Evolutionary conservation across 2,888 invertebrate genomes (phyloP), one percentile per base, ranked within the genome.

Genomic region (Sycophila texana): DNA sequence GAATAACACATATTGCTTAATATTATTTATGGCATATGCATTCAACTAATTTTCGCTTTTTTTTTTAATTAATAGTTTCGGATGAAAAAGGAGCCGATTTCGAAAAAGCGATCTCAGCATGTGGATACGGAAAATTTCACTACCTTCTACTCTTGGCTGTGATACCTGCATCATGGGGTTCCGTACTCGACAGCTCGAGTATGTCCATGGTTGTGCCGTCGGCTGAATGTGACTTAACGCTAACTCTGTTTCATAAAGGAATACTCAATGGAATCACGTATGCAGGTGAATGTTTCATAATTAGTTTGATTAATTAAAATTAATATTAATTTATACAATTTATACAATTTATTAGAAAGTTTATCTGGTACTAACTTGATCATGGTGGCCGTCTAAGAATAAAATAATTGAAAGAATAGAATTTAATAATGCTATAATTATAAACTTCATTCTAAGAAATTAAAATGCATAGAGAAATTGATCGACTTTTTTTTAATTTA

Each of bases 121-220:
- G 95, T 0, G 93, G 94, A 49, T 94, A 93, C 85, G 95, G 95
- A 5, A 92, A 92, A 85, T 96, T 95, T 90, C 95, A 96, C 88
- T 86, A 93, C 14, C 86, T 92, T 2, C 87, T 93, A 20, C 89
- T 95, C 67, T 87, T 95, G 83, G 85, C 92, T 73, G 91, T 94
- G 77, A 90, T 94, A 61, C 94, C 94, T 0, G 93, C 93, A 13
- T 93, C 93, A 86, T 94, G 94, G 92, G 92, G 94, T 3, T 92
- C 94, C 5, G 93, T 94, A n/a, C 94, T 94, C 74, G 95, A 95
- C 84, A 94, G 95, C 79, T 93, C 94, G 68, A 93, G 94, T 4
- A 93, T 94, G 86, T 94, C 95, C 0, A 95, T 94, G 88, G 94
- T 95, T 84, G 30, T 80, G n/a, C 80, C 83, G 22, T 92, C 94